phyloP scores from a whole-genome alignment of 2,113 vertebrate species.

The Hemiscyllium ocellatum region DNA sequence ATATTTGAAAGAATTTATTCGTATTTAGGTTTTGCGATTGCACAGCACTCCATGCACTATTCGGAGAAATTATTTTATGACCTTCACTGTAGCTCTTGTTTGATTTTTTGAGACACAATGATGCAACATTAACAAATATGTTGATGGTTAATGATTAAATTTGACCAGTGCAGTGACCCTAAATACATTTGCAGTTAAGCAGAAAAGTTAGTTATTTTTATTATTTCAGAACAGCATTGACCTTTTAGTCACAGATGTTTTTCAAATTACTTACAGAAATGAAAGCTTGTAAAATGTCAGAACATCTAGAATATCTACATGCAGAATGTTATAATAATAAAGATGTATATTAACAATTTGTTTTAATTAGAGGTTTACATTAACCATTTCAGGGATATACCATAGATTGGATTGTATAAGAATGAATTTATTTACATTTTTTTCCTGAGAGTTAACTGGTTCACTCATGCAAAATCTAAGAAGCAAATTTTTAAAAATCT shows the following conservation, averaged over 20 bases:
- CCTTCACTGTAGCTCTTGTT: not conserved
- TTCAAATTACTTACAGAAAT: not conserved
- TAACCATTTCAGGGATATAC: not conserved
- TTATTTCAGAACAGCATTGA: not conserved
- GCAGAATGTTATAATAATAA: not conserved
- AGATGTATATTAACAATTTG: not conserved
- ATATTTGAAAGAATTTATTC: not conserved
- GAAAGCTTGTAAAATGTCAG: not conserved
- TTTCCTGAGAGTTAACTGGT: not conserved
- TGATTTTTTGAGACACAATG: not conserved
- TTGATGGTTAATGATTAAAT: constrained; percentile 22
- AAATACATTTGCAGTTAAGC: not conserved
- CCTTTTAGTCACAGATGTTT: not conserved
- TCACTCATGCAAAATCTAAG: not conserved
- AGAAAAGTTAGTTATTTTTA: not conserved
- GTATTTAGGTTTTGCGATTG: not conserved
- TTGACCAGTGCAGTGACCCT: not conserved
- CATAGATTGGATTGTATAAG: not conserved
- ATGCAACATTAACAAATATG: constrained; percentile 1
- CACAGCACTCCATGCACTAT: not conserved
- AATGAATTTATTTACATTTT: not conserved
- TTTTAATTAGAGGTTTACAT: not conserved
- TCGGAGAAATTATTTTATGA: not conserved
- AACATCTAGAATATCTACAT: not conserved
- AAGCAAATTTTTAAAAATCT: not conserved